phyloP scores from a whole-genome alignment of 64 coral and sea anemone species.

The Porites australiensis region DNA sequence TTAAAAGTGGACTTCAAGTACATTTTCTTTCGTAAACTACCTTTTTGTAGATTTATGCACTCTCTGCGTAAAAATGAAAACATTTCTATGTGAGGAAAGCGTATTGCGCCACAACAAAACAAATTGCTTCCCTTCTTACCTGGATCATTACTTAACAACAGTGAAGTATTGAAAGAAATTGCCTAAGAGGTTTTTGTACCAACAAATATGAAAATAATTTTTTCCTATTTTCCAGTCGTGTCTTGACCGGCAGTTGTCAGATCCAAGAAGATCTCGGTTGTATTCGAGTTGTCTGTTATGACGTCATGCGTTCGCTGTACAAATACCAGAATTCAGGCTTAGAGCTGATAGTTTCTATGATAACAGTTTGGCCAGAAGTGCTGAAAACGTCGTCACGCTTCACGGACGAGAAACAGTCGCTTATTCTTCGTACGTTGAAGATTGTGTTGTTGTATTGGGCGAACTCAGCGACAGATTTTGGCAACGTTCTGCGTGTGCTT shows the following conservation, averaged over 20 bases:
- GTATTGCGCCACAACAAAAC: too few relatives aligned
- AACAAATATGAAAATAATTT: background rate
- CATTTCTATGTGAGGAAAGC: too few relatives aligned
- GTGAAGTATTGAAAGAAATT: too few relatives aligned
- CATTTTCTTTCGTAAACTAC: too few relatives aligned
- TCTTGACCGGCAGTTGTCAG: conserved; percentile 71
- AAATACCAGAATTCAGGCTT: conserved; percentile 8
- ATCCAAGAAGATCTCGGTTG: conserved; percentile 39
- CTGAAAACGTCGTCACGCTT: background rate
- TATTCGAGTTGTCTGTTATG: conserved; percentile 66
- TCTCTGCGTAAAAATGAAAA: too few relatives aligned
- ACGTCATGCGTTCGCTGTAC: conserved; percentile 71
- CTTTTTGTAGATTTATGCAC: too few relatives aligned
- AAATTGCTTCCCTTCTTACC: too few relatives aligned
- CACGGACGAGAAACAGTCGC: background rate
- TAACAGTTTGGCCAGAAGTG: conserved; percentile 73
- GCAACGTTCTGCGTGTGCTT: conserved; percentile 26
- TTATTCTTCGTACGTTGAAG: conserved; percentile 4
- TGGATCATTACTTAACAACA: too few relatives aligned
- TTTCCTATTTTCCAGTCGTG: conserved; percentile 43
- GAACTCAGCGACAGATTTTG: background rate
- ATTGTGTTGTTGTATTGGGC: conserved; percentile 23
- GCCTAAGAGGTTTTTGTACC: too few relatives aligned
- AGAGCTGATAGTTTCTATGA: conserved; percentile 62
- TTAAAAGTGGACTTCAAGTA: too few relatives aligned